Evolutionary conservation across 2,113 vertebrate species (phyloP).

Genomic region (Condylura cristata): DNA sequence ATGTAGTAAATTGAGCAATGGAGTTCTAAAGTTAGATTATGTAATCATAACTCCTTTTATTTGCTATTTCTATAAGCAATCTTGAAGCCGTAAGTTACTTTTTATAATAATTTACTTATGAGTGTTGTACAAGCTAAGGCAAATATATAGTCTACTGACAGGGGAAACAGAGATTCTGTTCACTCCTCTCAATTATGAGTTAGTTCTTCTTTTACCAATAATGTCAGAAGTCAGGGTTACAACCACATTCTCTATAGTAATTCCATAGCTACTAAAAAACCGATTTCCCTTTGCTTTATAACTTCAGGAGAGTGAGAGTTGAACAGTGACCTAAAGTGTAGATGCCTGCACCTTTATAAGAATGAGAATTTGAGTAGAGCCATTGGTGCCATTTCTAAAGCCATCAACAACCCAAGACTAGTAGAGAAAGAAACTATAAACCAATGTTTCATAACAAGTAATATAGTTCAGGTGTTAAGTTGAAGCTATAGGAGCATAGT

Average conservation of each 20-base stretch:
- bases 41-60: not conserved
- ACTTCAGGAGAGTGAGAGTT: not conserved
- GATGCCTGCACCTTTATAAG: not conserved
- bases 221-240: not conserved
- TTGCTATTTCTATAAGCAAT: not conserved
- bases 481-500: not conserved
- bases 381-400: not conserved
- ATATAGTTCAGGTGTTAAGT: not conserved
- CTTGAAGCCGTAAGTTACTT: not conserved
- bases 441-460: not conserved
- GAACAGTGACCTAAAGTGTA: not conserved
- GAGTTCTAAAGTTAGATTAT: not conserved
- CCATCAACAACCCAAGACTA: not conserved
- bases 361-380: not conserved
- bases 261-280: not conserved
- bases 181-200: not conserved
- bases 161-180: not conserved
- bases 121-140: not conserved
- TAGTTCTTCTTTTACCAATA: not conserved
- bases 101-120: not conserved
- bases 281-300: not conserved
- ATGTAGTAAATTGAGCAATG: not conserved
- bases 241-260: not conserved
- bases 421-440: not conserved
- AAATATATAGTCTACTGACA: not conserved